Evolutionary conservation across 2,888 invertebrate species (phyloP).

Genomic region (Hydropsyche betteni): DNA sequence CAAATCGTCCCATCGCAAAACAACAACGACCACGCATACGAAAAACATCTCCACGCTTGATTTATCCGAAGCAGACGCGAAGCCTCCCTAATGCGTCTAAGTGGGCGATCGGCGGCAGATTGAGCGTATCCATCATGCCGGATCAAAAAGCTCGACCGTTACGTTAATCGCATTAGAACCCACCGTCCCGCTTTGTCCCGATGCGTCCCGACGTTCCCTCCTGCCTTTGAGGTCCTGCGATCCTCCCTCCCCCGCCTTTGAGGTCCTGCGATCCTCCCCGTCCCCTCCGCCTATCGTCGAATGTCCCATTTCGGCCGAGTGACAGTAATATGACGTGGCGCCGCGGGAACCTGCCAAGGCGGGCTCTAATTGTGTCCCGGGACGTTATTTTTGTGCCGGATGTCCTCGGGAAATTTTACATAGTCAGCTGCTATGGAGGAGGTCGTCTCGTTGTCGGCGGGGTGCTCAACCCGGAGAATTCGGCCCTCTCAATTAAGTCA

Average conservation of each 20-base stretch:
- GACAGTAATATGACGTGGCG: slow-evolving; percentile 42
- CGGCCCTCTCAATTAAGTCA: too few relatives aligned
- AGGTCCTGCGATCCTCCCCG: background rate
- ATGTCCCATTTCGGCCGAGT: background rate
- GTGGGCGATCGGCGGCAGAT: slow-evolving; percentile 19
- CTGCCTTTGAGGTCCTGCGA: background rate
- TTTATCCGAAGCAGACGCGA: too few relatives aligned
- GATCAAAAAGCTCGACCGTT: slow-evolving; percentile 21
- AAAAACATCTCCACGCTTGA: too few relatives aligned
- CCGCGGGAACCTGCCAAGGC: slow-evolving; percentile 36
- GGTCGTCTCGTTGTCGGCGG: background rate
- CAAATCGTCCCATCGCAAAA: too few relatives aligned
- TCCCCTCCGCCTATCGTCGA: background rate
- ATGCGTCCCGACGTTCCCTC: background rate
- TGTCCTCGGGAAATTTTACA: slow-evolving; percentile 23
- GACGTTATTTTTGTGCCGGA: slow-evolving; percentile 33
- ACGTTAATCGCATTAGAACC: slow-evolving; percentile 3
- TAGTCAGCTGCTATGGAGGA: slow-evolving; percentile 27
- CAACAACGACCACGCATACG: too few relatives aligned
- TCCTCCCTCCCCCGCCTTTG: background rate
- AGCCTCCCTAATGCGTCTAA: background rate
- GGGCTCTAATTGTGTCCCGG: slow-evolving; percentile 36
- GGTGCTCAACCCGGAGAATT: too few relatives aligned
- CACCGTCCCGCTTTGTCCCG: background rate
- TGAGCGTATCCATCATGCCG: slow-evolving; percentile 22